A percentile compares a stretch with the other conserved stretches of the same genome.
These are phyloP conservation scores for Lethenteron reissneri DNA, from an alignment of 2,113 vertebrate genomes.

Conservation along the genomic window DNA sequence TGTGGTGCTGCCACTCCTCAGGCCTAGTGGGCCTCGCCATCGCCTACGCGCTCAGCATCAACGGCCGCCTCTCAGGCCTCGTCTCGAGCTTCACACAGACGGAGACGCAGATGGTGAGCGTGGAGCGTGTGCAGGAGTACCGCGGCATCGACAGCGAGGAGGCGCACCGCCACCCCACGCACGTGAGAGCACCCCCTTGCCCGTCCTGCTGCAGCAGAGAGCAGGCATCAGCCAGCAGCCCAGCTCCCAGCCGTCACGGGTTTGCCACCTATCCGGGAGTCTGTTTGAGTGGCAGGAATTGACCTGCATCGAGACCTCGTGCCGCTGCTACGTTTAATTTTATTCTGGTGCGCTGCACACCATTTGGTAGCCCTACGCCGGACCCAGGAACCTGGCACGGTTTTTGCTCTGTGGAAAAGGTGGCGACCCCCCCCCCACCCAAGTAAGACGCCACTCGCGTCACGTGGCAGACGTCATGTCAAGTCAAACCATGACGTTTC, in stretches of 20 bases:
- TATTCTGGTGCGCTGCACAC: background rate
- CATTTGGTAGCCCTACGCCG: no score
- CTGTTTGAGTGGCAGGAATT: background rate
- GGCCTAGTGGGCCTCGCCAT: conserved; percentile 69
- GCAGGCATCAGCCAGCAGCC: background rate
- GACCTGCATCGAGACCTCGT: background rate
- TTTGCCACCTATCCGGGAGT: background rate
- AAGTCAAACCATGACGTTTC: no score
- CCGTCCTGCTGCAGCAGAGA: background rate
- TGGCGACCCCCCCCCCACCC: no score
- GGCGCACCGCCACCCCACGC: conserved; percentile 22
- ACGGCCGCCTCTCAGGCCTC: conserved; percentile 48
- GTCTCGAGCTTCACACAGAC: conserved; percentile 67
- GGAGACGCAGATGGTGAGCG: conserved; percentile 77
- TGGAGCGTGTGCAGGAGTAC: conserved; percentile 75
- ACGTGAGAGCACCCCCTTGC: conserved; percentile 24
- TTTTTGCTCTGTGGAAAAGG: no score
- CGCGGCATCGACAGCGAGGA: conserved; percentile 41
- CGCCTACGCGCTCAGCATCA: conserved; percentile 73
- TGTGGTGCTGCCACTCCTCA: conserved; percentile 13
- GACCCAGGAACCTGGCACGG: no score
- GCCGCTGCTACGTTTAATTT: background rate
- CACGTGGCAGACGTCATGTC: no score
- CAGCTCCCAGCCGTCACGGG: background rate
- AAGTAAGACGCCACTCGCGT: no score